Evolutionary conservation across 92 coral and sea anemone species (phyloP), one percentile per base, ranked within the genome.

Genomic region (Porites evermanni): DNA sequence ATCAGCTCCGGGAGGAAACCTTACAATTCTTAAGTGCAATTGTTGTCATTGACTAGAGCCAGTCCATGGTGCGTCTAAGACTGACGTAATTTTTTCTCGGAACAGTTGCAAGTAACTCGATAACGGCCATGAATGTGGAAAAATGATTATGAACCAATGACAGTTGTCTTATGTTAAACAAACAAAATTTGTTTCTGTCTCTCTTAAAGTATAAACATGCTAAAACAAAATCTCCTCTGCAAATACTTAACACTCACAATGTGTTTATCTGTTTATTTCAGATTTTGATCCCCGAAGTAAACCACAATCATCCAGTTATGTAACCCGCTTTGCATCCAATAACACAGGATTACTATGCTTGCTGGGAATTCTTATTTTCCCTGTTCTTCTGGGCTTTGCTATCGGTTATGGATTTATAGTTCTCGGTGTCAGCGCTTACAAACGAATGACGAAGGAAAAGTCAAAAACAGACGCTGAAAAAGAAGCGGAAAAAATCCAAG

Each of bases 331-430:
- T 78, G 86, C 94, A 65, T 95, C 95, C 91, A 96, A 95, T 76
- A 95, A 97, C 89, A 95, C 98, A 17, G 99, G 99, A 2, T 60
- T 95, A 5, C 87, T 94, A 54, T 97, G 99, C 67, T 82, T 97
- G 47, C 80, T 89, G 47, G 98, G 97, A 0, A 68, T 97, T 53
- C 84, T 97, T 21, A 85, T 95, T 12, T 86, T 97, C 65, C 99
- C 99, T 79, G 89, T 97, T 53, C 81, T 97, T 18, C 51, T 97
- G 71, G 99, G 99, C 68, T 14, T 97, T n/a, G 97, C 99, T 0
- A 32, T 97, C 4, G 99, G 99, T n/a, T 97, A 97, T 85, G 68
- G 92, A 20, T 68, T 91, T 64, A 79, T 97, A 7, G 80, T 97
- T 12, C 93, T 92, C 18, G 94, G 96, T 12, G 94, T 97, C 65